Evolutionary conservation across 2,113 vertebrate genomes (phyloP), one percentile per base, ranked within the genome.

Genomic region (Lampris incognitus): DNA sequence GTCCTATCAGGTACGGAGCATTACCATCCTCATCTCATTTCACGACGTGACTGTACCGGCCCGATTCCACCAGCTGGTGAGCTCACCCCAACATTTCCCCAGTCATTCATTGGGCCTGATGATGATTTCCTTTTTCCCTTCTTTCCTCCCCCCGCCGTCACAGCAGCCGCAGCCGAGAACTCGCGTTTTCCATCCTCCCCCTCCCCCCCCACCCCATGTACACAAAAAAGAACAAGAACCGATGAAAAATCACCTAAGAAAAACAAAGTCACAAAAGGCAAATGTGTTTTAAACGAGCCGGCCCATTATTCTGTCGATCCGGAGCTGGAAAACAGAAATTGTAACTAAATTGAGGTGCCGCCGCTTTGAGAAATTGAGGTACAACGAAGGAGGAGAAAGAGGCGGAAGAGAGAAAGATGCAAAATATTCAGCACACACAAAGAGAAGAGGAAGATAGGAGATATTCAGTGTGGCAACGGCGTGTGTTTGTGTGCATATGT

Each of bases 241-340:
- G 83, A 88, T 88, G 85, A 91, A 90, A 92, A 91, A 91, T 89
- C 44, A 70, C 80, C n/a, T 76, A 81, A 60, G 85, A 73, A 87
- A 92, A 88, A 93, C 89, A 90, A 92, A 92, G 86, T 89, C 63
- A 65, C 66, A 7, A 77, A 85, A 79, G 24, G 90, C 86, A 94
- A 94, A 94, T 93, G 87, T 89, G 80, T 91, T 93, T 94, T 93
- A 92, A 94, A 94, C 68, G 91, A 94, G 91, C 67, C 76, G 79
- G 49, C 82, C 88, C 91, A 94, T 93, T 94, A 93, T 86, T 85
- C 77, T 82, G 81, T 81, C 84, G 90, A 89, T 92, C 84, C 84
- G 87, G 86, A 91, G 88, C 87, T 81, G 81, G 84, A 87, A 87
- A 91, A 80, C 76, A 91, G 82, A 93, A 94, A 94, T 89, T 92